Evolutionary conservation across 1,140 invertebrate genomes (phyloP).

Genomic region (Plodia interpunctella): DNA sequence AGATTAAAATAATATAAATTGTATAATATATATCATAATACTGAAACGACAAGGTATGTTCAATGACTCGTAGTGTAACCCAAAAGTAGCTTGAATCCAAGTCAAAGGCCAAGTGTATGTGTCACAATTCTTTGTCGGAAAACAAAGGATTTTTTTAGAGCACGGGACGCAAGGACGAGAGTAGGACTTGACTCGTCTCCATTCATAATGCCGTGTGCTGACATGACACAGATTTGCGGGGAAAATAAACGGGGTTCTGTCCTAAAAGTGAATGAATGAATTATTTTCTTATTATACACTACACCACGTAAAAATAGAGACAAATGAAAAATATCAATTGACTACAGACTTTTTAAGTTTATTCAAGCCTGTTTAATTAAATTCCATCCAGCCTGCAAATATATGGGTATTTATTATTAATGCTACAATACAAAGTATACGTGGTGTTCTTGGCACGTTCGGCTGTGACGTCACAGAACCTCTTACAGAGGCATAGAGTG

Average conservation of each 20-base stretch:
- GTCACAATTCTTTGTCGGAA: not conserved
- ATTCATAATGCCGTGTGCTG: not conserved
- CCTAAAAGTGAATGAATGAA: too few species aligned
- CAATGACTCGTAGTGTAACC: too few species aligned
- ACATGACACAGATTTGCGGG: not conserved
- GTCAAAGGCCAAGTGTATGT: slow-evolving; percentile 1
- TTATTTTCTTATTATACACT: too few species aligned
- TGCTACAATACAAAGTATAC: slow-evolving; percentile 11
- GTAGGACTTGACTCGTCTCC: not conserved
- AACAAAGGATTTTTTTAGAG: not conserved
- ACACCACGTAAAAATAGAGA: too few species aligned
- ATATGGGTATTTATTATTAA: not conserved
- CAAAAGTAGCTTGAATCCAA: not conserved
- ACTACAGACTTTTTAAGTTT: too few species aligned
- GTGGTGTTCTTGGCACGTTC: slow-evolving; percentile 32
- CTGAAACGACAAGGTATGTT: too few species aligned
- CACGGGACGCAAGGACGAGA: slow-evolving; percentile 1
- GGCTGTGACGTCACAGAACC: slow-evolving; percentile 24
- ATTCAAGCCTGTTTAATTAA: too few species aligned
- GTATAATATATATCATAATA: too few species aligned
- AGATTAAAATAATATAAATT: too few species aligned
- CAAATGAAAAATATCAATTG: too few species aligned
- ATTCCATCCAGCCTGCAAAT: not conserved
- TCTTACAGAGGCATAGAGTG: not conserved
- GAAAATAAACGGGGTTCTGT: too few species aligned